Percentiles rank a stretch among this genome's conserved stretches.
Conservation (phyloP, 23 tunicate species). For the Aplidium turbinatum region DNA sequence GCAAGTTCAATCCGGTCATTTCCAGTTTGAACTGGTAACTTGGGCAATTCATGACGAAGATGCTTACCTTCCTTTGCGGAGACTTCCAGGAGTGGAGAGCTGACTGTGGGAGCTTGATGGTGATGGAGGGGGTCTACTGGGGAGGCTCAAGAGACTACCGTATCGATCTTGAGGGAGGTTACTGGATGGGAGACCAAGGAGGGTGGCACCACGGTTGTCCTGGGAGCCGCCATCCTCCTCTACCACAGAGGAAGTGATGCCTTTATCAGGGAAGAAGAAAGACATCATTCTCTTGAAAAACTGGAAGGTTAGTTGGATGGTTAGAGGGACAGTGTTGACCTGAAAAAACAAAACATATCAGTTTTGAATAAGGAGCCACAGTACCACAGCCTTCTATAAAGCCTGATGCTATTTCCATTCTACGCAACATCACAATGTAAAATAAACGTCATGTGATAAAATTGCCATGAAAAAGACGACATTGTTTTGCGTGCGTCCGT, state of each 20-base stretch:
- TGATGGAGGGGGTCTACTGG: conserved; percentile 63
- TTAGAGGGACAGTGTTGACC: conserved; percentile 88
- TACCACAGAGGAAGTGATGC: conserved; percentile 21
- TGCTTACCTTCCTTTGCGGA: conserved; percentile 13
- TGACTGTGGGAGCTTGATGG: conserved; percentile 40
- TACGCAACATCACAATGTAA: too few species aligned
- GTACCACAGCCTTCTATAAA: too few species aligned
- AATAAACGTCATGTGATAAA: too few species aligned
- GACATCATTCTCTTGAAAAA: conserved; percentile 82
- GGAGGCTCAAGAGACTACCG: conserved; percentile 44
- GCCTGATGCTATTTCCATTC: too few species aligned
- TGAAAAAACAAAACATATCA: conserved; percentile 8
- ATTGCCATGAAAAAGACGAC: too few species aligned
- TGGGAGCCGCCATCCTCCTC: conserved; percentile 33
- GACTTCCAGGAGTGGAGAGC: conserved; percentile 15
- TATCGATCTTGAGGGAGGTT: conserved; percentile 18
- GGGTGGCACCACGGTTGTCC: conserved; percentile 28
- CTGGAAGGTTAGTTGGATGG: conserved; percentile 78
- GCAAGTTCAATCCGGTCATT: too few species aligned
- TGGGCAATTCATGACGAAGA: too few species aligned
- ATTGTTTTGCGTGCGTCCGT: too few species aligned
- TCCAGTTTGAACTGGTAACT: too few species aligned
- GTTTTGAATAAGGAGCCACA: too few species aligned
- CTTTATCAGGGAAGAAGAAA: conserved; percentile 88
- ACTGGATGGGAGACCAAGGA: conserved; percentile 6